Conservation (phyloP, 30 jellyfish, hydroid and myxozoan species). For the Hydra vulgaris region DNA sequence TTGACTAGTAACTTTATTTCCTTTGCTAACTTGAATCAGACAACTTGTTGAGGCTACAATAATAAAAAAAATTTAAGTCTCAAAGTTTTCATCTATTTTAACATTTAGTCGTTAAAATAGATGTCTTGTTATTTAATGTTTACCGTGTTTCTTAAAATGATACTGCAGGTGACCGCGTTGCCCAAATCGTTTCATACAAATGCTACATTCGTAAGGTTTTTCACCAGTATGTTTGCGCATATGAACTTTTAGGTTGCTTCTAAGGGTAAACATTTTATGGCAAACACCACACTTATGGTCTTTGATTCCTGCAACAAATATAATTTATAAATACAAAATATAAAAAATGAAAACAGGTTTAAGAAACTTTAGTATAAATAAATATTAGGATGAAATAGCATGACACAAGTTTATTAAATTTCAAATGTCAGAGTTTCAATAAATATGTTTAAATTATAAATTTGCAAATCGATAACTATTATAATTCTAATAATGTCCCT, state of each 20-base stretch:
- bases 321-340: too few relatives aligned
- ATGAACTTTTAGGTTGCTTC: conserved; percentile 96
- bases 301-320: conserved; percentile 54
- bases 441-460: too few relatives aligned
- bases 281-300: conserved; percentile 89
- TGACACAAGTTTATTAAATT: too few relatives aligned
- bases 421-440: too few relatives aligned
- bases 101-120: background rate
- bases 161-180: conserved; percentile 97
- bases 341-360: too few relatives aligned
- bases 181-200: conserved; percentile 84
- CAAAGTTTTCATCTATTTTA: too few relatives aligned
- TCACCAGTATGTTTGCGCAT: conserved; percentile 99
- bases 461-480: too few relatives aligned
- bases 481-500: too few relatives aligned
- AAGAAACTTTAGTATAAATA: too few relatives aligned
- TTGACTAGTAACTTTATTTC: background rate
- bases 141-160: conserved; percentile 64
- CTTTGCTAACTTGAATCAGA: background rate
- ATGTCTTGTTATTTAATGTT: background rate
- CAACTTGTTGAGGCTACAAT: background rate
- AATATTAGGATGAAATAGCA: too few relatives aligned
- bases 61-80: background rate
- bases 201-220: conserved; percentile 78
- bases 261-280: conserved; percentile 72